Percentiles rank a stretch among this genome's conserved stretches.
Evolutionary conservation across 1,140 invertebrate genomes (phyloP).

Genomic region (Zaprionus nigranus): DNA sequence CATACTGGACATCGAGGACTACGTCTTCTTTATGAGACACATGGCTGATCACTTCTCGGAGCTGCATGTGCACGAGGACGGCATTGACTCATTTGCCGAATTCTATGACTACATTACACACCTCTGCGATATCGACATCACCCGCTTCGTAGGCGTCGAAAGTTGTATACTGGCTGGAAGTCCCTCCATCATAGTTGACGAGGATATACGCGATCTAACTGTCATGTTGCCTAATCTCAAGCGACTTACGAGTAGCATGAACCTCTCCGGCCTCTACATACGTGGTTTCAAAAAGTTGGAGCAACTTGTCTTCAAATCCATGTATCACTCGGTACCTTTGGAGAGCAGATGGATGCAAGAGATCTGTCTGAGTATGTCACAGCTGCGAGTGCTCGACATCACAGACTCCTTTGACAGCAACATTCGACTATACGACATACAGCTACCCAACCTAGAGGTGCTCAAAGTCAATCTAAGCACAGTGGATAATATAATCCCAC

Average conservation of each 20-base stretch:
- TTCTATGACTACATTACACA: constrained; percentile 71
- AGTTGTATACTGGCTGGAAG: constrained; percentile 56
- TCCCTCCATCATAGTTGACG: constrained; percentile 56
- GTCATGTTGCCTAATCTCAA: constrained; percentile 63
- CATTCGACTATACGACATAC: constrained; percentile 56
- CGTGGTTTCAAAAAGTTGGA: constrained; percentile 57
- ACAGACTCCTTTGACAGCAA: constrained; percentile 69
- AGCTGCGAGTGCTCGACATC: constrained; percentile 60
- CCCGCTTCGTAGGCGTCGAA: constrained; percentile 48
- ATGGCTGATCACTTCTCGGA: constrained; percentile 60
- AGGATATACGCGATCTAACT: constrained; percentile 62
- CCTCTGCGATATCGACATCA: constrained; percentile 63
- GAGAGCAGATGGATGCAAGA: constrained; percentile 65
- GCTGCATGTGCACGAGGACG: constrained; percentile 66
- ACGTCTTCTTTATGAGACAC: constrained; percentile 73
- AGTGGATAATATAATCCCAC: constrained; percentile 53
- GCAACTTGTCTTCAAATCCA: constrained; percentile 63
- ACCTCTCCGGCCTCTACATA: constrained; percentile 59
- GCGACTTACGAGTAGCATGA: constrained; percentile 69
- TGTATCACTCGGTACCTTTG: constrained; percentile 67
- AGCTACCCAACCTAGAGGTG: constrained; percentile 67
- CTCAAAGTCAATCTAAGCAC: constrained; percentile 68
- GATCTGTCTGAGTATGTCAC: constrained; percentile 58
- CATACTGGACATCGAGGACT: constrained; percentile 68
- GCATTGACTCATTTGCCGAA: constrained; percentile 60